Evolutionary conservation across 2,113 vertebrate genomes (phyloP).

Genomic region (Nothoprocta pentlandii): DNA sequence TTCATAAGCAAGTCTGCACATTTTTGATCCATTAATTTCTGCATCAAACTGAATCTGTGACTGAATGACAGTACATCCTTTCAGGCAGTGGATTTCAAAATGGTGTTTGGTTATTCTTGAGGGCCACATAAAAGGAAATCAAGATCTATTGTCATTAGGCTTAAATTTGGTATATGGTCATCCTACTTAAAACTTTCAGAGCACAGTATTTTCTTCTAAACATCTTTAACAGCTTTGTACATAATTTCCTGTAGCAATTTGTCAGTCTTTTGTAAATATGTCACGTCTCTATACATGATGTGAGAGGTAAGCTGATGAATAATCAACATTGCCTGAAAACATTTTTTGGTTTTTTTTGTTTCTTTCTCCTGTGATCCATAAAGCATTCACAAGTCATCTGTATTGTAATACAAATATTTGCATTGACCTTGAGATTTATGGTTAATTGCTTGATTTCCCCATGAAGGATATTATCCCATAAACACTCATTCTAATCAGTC

Average conservation of each 20-base stretch:
- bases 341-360: neutral
- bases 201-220: neutral
- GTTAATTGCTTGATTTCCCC: neutral
- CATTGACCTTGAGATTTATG: neutral
- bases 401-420: neutral
- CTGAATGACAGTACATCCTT: neutral
- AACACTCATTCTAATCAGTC: neutral
- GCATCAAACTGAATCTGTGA: neutral
- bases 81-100: neutral
- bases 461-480: neutral
- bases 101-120: neutral
- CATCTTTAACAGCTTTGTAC: neutral
- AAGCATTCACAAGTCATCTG: neutral
- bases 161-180: neutral
- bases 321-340: neutral
- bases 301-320: neutral
- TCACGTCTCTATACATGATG: neutral
- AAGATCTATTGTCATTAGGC: neutral
- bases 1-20: neutral
- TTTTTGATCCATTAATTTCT: neutral
- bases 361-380: neutral
- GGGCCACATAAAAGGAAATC: neutral
- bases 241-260: neutral
- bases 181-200: neutral
- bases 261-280: neutral